Percentiles rank a stretch among this genome's conserved stretches.
Conservation (phyloP, 2,113 vertebrate species). For the Marcusenius ussheri region DNA sequence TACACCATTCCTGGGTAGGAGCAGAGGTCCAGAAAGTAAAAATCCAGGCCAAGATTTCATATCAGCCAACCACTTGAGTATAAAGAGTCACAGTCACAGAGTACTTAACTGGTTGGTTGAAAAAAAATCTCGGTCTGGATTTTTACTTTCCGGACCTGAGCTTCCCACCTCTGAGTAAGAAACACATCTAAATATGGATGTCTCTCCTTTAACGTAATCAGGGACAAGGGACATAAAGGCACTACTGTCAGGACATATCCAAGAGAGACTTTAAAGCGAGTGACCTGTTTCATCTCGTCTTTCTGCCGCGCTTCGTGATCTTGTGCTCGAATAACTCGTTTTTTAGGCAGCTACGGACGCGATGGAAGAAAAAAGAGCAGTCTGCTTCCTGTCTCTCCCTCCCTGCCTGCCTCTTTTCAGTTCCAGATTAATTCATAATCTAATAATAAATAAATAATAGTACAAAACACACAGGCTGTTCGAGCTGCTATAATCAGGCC, state of each 20-base stretch:
- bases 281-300: neutral
- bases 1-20: neutral
- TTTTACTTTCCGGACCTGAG: neutral
- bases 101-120: neutral
- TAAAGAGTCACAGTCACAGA: neutral
- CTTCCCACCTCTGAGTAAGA: neutral
- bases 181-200: neutral
- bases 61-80: neutral
- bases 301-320: neutral
- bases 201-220: neutral
- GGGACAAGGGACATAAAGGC: neutral
- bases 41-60: neutral
- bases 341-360: neutral
- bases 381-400: neutral
- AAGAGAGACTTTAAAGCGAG: neutral
- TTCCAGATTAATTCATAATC: conserved; percentile 14
- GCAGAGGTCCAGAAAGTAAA: neutral
- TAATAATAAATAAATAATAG: conserved; percentile 20
- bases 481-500: neutral
- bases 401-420: conserved; percentile 4
- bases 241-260: neutral
- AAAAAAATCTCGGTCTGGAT: neutral
- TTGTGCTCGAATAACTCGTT: neutral
- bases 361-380: neutral
- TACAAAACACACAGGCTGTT: conserved; percentile 18